These are phyloP conservation scores for Trichogramma evanescens DNA, from an alignment of 2,888 invertebrate genomes.

Conservation along the genomic window DNA sequence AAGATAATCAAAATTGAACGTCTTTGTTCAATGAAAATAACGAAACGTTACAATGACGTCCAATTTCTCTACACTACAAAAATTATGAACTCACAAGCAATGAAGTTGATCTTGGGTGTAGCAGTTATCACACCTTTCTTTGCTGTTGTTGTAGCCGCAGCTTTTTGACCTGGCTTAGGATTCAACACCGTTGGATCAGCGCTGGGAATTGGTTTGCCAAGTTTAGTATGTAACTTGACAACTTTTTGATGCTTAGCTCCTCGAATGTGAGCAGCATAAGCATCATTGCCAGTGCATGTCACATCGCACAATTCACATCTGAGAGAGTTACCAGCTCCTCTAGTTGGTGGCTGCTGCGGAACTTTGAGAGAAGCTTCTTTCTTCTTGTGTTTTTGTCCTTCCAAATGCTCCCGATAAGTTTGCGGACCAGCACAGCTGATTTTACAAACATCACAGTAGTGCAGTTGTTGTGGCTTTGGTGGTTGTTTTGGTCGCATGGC, in stretches of 20 bases:
- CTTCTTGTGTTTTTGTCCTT: conserved; percentile 98
- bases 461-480: conserved; percentile 86
- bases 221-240: conserved; percentile 89
- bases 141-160: conserved; percentile 34
- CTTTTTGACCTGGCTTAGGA: conserved; percentile 41
- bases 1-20: background rate
- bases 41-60: background rate
- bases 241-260: conserved; percentile 98
- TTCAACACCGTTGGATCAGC: conserved; percentile 84
- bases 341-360: conserved; percentile 48
- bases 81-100: conserved; percentile 53
- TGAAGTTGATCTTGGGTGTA: conserved; percentile 78
- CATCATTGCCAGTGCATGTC: conserved; percentile 96
- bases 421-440: conserved; percentile 95
- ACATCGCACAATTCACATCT: conserved; percentile 98
- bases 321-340: conserved; percentile 63
- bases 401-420: conserved; percentile 92
- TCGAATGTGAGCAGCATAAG: conserved; percentile 95
- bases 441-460: conserved; percentile 98
- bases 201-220: conserved; percentile 95
- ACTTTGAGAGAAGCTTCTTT: conserved; percentile 83
- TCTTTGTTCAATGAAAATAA: background rate
- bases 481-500: conserved; percentile 69
- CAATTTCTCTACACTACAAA: too few relatives aligned
- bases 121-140: conserved; percentile 52